Conservation (phyloP, 2,797 vertebrate species). For the Notolabrus celidotus region DNA sequence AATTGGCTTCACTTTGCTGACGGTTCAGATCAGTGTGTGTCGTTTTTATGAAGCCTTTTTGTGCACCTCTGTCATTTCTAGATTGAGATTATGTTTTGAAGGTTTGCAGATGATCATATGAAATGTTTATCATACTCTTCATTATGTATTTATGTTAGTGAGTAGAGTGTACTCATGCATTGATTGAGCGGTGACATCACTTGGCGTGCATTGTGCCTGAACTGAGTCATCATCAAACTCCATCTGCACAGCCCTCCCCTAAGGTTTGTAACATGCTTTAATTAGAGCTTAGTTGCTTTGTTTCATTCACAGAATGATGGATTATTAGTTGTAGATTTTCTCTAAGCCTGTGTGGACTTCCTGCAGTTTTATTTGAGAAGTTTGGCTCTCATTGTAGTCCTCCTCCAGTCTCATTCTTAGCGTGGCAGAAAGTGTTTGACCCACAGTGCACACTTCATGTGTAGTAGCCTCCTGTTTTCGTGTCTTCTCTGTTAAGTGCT, state of each 20-base stretch:
- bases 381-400: background rate
- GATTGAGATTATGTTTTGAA: no score
- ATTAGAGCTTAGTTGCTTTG: conserved; percentile 7
- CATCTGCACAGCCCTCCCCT: conserved; percentile 33
- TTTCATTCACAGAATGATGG: conserved; percentile 13
- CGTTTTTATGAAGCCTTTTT: no score
- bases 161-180: background rate
- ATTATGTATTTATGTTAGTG: background rate
- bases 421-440: conserved; percentile 20
- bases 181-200: conserved; percentile 20
- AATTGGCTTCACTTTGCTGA: no score
- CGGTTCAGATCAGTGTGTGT: no score
- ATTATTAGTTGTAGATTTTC: conserved; percentile 18
- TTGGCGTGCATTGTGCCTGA: conserved; percentile 4
- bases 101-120: no score
- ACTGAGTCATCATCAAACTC: conserved; percentile 41
- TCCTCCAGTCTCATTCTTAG: background rate
- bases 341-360: background rate
- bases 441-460: conserved; percentile 1
- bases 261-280: conserved; percentile 13
- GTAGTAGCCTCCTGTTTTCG: conserved; percentile 27
- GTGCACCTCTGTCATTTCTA: no score
- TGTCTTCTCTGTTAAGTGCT: conserved; percentile 54
- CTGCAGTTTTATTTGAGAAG: no score
- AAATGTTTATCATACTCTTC: no score